Evolutionary conservation across 2,113 vertebrate species (phyloP).

Genomic region (Patagioenas fasciata): DNA sequence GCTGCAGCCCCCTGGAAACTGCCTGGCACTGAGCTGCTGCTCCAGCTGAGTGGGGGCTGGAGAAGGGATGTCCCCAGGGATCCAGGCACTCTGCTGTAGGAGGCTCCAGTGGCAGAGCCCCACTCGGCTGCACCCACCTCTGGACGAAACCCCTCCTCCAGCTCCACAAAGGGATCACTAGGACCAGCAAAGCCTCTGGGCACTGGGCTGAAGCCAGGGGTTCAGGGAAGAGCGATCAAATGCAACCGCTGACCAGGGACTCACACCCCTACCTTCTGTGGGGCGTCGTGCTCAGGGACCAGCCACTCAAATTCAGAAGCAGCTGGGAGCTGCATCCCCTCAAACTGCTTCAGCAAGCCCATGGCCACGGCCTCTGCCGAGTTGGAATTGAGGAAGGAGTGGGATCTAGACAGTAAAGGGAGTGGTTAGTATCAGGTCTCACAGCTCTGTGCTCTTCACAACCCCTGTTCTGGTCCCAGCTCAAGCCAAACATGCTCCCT

Average conservation of each 20-base stretch:
- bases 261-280: constrained; percentile 88
- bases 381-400: constrained; percentile 90
- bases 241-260: not conserved
- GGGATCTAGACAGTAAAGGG: constrained; percentile 73
- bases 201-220: not conserved
- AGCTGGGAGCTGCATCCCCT: constrained; percentile 96
- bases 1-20: not conserved
- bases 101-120: not conserved
- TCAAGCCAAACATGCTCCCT: not conserved
- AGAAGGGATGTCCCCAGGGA: not conserved
- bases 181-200: not conserved
- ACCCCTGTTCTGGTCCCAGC: not conserved
- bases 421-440: not conserved
- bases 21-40: not conserved
- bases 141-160: not conserved
- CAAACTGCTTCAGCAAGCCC: constrained; percentile 96
- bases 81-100: not conserved
- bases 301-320: constrained; percentile 97
- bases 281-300: constrained; percentile 93
- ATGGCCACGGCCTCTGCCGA: constrained; percentile 97
- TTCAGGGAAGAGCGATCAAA: not conserved
- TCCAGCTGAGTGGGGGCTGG: not conserved
- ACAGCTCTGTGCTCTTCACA: not conserved
- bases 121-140: not conserved
- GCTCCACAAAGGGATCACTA: not conserved